Percentiles rank a stretch among this genome's conserved stretches.
Evolutionary conservation across 2,888 invertebrate genomes (phyloP).

Genomic region (Syrphus vitripennis): DNA sequence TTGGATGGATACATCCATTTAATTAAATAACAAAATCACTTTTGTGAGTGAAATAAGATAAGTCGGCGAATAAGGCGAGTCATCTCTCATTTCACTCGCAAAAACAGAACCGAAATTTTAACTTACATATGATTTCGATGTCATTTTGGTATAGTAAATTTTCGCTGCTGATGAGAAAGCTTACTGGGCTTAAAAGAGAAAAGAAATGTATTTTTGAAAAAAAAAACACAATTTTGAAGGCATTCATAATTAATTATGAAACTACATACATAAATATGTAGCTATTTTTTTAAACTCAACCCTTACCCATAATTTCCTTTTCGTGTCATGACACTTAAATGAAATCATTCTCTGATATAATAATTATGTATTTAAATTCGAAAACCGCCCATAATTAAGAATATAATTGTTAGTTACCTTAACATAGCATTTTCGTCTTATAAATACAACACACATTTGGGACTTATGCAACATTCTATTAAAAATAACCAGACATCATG

Average conservation of each 20-base stretch:
- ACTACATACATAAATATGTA: no score
- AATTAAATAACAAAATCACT: no score
- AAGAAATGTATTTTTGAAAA: background rate
- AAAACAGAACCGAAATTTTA: no score
- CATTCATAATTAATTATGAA: background rate
- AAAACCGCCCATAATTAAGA: background rate
- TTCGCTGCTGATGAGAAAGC: no score
- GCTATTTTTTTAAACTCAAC: background rate
- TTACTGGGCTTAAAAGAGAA: background rate
- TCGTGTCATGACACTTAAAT: background rate
- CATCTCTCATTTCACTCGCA: no score
- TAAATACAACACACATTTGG: background rate
- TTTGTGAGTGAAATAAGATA: no score
- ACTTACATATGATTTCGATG: no score
- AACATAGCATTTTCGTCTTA: background rate
- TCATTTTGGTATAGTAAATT: no score
- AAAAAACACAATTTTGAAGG: background rate
- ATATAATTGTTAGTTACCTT: background rate
- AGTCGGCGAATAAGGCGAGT: no score
- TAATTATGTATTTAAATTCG: background rate
- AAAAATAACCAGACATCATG: slow-evolving; percentile 1
- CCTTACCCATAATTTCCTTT: background rate
- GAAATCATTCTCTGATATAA: background rate
- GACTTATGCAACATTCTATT: background rate
- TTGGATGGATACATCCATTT: no score